phyloP scores from a whole-genome alignment of 2,113 vertebrate species.

The Carettochelys insculpta region DNA sequence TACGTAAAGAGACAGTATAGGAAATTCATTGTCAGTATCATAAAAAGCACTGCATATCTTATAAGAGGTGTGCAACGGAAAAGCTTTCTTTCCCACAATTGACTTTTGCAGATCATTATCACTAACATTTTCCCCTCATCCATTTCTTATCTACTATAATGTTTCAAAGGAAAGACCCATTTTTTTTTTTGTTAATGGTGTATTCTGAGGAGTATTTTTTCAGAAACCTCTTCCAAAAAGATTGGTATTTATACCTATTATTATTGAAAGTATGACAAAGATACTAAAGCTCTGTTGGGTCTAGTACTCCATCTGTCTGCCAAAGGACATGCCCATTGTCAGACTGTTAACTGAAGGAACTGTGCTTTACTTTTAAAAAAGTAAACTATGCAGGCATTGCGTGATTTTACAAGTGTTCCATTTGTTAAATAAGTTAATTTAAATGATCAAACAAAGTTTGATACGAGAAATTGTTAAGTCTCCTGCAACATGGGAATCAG shows the following conservation, averaged over 20 bases:
- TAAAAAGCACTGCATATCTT: not conserved
- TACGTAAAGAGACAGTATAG: accelerated
- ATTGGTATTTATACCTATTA: too few species aligned
- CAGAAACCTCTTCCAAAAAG: not conserved
- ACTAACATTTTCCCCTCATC: not conserved
- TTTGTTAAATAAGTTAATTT: constrained; percentile 31
- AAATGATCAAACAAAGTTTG: not conserved
- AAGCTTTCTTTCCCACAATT: not conserved
- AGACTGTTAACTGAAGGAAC: not conserved
- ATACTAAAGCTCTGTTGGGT: not conserved
- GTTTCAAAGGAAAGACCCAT: not conserved
- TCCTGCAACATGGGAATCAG: constrained; percentile 29
- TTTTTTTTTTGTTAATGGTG: not conserved
- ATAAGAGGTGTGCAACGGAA: not conserved
- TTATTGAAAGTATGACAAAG: not conserved
- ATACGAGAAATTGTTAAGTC: not conserved
- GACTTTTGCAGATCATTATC: not conserved
- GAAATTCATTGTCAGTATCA: not conserved
- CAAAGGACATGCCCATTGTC: not conserved
- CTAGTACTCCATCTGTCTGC: accelerated
- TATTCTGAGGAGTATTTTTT: not conserved
- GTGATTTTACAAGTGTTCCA: not conserved
- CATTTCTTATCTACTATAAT: not conserved
- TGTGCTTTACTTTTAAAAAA: not conserved
- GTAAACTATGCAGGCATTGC: constrained; percentile 18